These are phyloP conservation scores for Saguinus oedipus DNA, from an alignment of 2,797 vertebrate species.

Conservation along the genomic window DNA sequence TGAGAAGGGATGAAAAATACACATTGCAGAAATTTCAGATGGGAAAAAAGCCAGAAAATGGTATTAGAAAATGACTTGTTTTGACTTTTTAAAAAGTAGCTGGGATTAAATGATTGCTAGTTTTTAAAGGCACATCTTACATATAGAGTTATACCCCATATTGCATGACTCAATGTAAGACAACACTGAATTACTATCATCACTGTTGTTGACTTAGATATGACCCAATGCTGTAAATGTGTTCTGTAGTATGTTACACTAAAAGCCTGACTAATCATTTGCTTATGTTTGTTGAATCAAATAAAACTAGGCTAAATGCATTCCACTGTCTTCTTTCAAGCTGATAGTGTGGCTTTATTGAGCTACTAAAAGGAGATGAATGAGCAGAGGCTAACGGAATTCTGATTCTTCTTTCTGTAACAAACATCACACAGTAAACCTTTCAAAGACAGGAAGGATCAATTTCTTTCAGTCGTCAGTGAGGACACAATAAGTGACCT, in stretches of 20 bases:
- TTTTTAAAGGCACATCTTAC: slow-evolving; percentile 37
- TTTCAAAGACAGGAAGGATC: slow-evolving; percentile 2
- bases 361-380: slow-evolving; percentile 49
- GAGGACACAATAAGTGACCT: neutral
- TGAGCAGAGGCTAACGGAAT: slow-evolving; percentile 22
- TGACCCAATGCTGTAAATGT: slow-evolving; percentile 15
- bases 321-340: slow-evolving; percentile 39
- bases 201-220: slow-evolving; percentile 12
- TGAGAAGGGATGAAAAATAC: neutral
- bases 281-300: slow-evolving; percentile 62
- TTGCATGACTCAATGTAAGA: slow-evolving; percentile 36
- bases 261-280: slow-evolving; percentile 56
- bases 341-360: neutral
- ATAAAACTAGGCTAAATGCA: slow-evolving; percentile 50
- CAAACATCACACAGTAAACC: neutral
- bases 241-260: slow-evolving; percentile 19
- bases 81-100: slow-evolving; percentile 13
- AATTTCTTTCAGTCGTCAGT: slow-evolving; percentile 30
- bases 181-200: neutral
- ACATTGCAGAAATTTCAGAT: neutral
- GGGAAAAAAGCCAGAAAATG: neutral
- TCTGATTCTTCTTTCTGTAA: slow-evolving; percentile 5
- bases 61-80: slow-evolving; percentile 48
- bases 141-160: neutral
- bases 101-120: neutral